A percentile compares a stretch with the other conserved stretches of the same genome.
Conservation (phyloP, 2,797 vertebrate genomes). For the Chromis chromis region DNA sequence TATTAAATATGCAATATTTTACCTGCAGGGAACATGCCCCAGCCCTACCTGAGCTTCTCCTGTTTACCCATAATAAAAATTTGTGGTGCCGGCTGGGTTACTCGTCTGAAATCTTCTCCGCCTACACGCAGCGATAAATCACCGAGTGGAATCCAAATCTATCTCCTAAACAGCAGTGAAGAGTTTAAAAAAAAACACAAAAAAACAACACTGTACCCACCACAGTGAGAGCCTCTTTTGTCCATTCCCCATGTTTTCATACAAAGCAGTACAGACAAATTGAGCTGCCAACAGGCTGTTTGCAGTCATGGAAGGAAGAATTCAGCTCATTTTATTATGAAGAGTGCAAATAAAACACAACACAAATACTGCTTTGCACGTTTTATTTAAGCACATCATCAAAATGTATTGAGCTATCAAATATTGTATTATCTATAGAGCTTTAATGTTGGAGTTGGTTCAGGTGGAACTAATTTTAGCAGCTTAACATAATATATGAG, state of each 20-base stretch:
- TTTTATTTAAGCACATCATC: not conserved
- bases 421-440: not conserved
- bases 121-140: slow-evolving; percentile 39
- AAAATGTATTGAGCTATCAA: not conserved
- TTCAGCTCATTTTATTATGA: not conserved
- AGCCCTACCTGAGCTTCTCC: slow-evolving; percentile 16
- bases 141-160: slow-evolving; percentile 20
- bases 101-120: slow-evolving; percentile 11
- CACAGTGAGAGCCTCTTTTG: not conserved
- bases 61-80: slow-evolving; percentile 38
- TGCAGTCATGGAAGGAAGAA: not conserved
- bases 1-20: slow-evolving; percentile 4
- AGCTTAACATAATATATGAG: not conserved
- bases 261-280: not conserved
- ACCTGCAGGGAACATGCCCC: not conserved
- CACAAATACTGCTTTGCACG: not conserved
- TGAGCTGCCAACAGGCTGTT: not conserved
- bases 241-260: not conserved
- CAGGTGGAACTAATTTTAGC: not conserved
- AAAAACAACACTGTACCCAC: not conserved
- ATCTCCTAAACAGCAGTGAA: slow-evolving; percentile 3
- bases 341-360: not conserved
- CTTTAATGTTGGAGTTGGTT: not conserved
- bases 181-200: slow-evolving; percentile 7
- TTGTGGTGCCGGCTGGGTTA: not conserved